Evolutionary conservation across 2,113 vertebrate species (phyloP).

Genomic region (Pomatorhinus ruficollis): DNA sequence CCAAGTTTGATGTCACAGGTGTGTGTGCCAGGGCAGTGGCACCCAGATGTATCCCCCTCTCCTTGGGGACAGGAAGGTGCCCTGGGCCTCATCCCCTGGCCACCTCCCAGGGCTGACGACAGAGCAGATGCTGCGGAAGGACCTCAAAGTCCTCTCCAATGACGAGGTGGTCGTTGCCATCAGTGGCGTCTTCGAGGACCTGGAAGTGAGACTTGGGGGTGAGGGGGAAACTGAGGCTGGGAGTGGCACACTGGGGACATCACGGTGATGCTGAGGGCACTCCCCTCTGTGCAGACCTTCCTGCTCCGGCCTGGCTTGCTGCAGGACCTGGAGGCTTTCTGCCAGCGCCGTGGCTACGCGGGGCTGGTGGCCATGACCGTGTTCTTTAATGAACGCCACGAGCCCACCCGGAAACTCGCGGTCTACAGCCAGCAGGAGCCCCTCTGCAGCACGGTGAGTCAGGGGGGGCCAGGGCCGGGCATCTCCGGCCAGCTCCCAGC

Average conservation of each 20-base stretch:
- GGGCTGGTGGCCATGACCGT: constrained; percentile 87
- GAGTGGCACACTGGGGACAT: accelerated
- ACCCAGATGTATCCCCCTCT: accelerated
- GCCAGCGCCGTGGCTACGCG: constrained; percentile 71
- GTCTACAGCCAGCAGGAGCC: constrained; percentile 77
- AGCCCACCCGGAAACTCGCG: constrained; percentile 83
- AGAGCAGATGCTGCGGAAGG: constrained; percentile 92
- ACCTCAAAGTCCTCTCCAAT: constrained; percentile 82
- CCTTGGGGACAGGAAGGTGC: accelerated
- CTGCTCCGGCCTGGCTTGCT: constrained; percentile 73
- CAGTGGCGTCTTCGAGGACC: constrained; percentile 83
- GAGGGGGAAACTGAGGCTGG: background rate
- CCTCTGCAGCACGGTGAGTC: constrained; percentile 75
- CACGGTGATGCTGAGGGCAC: accelerated
- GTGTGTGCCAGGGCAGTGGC: accelerated
- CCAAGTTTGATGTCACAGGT: constrained; percentile 93
- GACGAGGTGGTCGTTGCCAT: constrained; percentile 72
- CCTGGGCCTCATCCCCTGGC: background rate
- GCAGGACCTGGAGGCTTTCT: constrained; percentile 81
- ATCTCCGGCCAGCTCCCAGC: accelerated
- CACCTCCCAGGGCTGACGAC: constrained; percentile 80
- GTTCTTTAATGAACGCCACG: constrained; percentile 72
- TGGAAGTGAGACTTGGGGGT: constrained; percentile 74
- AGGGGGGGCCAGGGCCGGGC: accelerated
- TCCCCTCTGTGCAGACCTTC: constrained; percentile 74